Evolutionary conservation across 2,888 invertebrate species (phyloP).

Genomic region (Harpalus rubripes): DNA sequence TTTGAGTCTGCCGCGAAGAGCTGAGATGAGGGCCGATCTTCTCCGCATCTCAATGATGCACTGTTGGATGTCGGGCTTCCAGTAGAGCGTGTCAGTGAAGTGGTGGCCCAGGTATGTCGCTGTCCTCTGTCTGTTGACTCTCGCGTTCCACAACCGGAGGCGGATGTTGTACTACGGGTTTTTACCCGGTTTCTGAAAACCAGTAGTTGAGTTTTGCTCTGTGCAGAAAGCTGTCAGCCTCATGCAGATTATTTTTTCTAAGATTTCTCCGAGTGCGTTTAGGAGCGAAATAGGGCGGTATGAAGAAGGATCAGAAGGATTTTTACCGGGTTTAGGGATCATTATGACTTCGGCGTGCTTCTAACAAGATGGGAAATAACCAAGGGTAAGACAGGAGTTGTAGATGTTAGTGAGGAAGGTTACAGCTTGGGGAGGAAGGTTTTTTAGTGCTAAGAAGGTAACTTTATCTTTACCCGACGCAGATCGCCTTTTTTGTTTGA

Average conservation of each 20-base stretch:
- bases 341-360: constrained; percentile 10
- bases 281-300: constrained; percentile 38
- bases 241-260: background rate
- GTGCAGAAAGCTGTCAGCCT: background rate
- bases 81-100: background rate
- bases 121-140: background rate
- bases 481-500: background rate
- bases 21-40: background rate
- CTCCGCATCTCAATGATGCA: background rate
- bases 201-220: background rate
- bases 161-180: background rate
- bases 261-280: constrained; percentile 2
- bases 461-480: constrained; percentile 2
- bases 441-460: background rate
- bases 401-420: background rate
- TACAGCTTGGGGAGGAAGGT: constrained; percentile 3
- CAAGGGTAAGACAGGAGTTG: background rate
- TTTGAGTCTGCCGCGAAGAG: constrained; percentile 11
- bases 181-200: background rate
- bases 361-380: background rate
- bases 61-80: background rate
- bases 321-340: constrained; percentile 23
- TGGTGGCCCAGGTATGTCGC: background rate
- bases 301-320: background rate
- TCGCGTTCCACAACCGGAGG: background rate